These are phyloP conservation scores for Megaceryle maxima DNA, from an alignment of 2,113 vertebrate species.

Conservation along the genomic window DNA sequence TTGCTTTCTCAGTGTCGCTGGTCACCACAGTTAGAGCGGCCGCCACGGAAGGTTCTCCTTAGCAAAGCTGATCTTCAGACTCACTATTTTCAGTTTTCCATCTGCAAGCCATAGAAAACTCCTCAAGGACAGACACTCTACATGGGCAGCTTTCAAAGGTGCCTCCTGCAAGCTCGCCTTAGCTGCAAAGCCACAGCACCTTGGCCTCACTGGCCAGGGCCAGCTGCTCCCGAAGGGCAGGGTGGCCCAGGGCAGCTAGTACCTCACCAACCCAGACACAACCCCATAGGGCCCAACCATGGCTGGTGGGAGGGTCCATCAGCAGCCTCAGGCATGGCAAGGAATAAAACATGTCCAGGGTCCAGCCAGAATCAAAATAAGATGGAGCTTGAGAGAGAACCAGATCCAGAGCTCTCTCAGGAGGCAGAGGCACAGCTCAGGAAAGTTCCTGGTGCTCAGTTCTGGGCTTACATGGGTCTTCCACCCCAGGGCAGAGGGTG, in stretches of 20 bases:
- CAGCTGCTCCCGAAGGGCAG: background rate
- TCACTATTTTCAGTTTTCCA: background rate
- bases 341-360: background rate
- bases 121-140: background rate
- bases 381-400: background rate
- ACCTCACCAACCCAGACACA: background rate
- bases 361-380: background rate
- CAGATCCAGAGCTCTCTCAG: background rate
- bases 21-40: background rate
- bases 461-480: background rate
- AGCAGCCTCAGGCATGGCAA: background rate
- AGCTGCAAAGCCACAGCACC: no score
- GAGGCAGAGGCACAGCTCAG: background rate
- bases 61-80: background rate
- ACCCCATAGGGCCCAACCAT: no score
- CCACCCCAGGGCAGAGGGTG: background rate
- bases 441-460: rapidly evolving
- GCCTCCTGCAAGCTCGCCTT: background rate
- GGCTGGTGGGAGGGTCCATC: background rate
- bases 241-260: no score
- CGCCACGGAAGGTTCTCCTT: background rate
- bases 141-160: background rate
- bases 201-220: no score
- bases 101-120: background rate
- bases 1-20: background rate